These are phyloP conservation scores for Emydura subglobosa DNA, from an alignment of 2,113 vertebrate species.

Conservation along the genomic window DNA sequence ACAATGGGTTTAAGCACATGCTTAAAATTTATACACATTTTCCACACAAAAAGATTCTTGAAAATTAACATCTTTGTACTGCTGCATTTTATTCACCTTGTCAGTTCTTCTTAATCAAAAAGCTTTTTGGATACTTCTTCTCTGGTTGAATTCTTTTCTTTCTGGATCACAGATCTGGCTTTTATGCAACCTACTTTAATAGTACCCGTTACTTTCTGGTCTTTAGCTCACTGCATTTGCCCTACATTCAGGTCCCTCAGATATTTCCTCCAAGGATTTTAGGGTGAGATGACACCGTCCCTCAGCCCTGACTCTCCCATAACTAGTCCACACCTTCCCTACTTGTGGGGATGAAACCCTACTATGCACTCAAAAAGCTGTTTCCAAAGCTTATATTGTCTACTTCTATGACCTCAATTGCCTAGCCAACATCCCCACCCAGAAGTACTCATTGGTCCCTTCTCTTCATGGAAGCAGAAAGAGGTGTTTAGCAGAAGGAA, in stretches of 20 bases:
- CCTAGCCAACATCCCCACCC: not conserved
- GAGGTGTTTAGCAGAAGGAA: not conserved
- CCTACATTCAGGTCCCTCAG: not conserved
- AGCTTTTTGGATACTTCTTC: not conserved
- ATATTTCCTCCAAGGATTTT: not conserved
- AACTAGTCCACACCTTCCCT: not conserved
- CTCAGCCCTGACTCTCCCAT: not conserved
- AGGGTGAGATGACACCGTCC: not conserved
- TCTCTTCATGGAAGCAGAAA: fast-evolving
- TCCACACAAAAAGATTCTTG: conserved; percentile 14
- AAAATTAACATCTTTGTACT: not conserved
- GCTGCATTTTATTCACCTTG: conserved; percentile 12
- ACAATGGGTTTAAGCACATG: conserved; percentile 15
- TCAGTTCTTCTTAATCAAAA: not conserved
- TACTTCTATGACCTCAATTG: not conserved
- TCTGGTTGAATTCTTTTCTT: not conserved
- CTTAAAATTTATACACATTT: conserved; percentile 39
- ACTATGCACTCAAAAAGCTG: fast-evolving
- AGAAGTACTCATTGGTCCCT: fast-evolving
- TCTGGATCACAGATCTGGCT: not conserved
- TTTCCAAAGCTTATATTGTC: not conserved
- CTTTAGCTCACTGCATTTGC: not conserved
- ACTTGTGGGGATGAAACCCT: not conserved
- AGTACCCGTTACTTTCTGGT: not conserved
- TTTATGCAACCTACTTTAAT: not conserved